Conservation (phyloP, 2,888 invertebrate species). For the Tetrapedia diversipes region DNA sequence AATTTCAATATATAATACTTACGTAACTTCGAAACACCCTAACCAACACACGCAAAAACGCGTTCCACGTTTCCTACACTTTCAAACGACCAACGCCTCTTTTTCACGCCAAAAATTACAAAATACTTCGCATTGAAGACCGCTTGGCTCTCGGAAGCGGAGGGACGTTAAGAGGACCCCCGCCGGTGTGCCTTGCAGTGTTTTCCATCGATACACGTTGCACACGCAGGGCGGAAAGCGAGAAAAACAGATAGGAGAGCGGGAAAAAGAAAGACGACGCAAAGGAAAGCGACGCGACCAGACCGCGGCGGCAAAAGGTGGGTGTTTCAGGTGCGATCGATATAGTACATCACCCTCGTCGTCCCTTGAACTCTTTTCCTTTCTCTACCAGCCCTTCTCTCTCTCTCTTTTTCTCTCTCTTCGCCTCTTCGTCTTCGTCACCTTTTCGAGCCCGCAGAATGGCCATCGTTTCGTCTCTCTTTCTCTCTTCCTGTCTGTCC, state of each 20-base stretch:
- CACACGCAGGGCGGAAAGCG: no score
- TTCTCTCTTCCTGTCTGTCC: slow-evolving; percentile 29
- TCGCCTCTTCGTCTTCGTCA: slow-evolving; percentile 26
- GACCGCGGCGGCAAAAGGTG: slow-evolving; percentile 62
- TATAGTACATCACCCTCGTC: slow-evolving; percentile 67
- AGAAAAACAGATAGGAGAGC: background rate
- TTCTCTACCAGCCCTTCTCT: slow-evolving; percentile 30
- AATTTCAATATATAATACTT: no score
- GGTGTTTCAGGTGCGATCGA: slow-evolving; percentile 74
- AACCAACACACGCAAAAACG: no score
- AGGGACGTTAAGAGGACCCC: slow-evolving; percentile 53
- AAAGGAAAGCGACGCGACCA: slow-evolving; percentile 54
- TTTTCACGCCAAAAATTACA: background rate
- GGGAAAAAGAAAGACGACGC: slow-evolving; percentile 36
- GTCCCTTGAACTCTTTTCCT: slow-evolving; percentile 58
- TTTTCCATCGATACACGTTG: slow-evolving; percentile 40
- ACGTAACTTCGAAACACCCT: no score
- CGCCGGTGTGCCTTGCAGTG: slow-evolving; percentile 29
- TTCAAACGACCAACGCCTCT: no score
- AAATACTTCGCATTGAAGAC: background rate
- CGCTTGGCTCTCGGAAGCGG: slow-evolving; percentile 13
- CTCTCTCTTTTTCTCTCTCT: slow-evolving; percentile 1
- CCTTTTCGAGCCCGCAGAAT: slow-evolving; percentile 47
- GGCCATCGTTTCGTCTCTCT: slow-evolving; percentile 25
- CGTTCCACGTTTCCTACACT: no score